A percentile compares a stretch with the other conserved stretches of the same genome.
Conservation (phyloP, 2,113 vertebrate genomes). For the Synchiropus splendidus region DNA sequence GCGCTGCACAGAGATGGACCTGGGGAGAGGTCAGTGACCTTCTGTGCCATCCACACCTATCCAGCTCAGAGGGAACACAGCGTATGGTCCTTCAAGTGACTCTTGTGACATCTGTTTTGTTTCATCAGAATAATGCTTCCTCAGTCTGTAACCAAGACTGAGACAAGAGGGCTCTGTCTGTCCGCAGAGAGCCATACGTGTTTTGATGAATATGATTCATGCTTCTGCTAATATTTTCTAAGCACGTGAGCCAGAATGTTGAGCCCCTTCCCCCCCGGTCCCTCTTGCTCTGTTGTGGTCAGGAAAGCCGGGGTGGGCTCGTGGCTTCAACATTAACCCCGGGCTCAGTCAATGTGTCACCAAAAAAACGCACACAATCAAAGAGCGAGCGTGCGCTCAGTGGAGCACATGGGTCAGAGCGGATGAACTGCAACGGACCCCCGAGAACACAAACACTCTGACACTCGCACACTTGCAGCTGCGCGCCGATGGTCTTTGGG, state of each 20-base stretch:
- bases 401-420: conserved; percentile 9
- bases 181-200: conserved; percentile 41
- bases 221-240: conserved; percentile 65
- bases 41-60: conserved; percentile 12
- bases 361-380: conserved; percentile 17
- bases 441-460: conserved; percentile 5
- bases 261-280: conserved; percentile 1
- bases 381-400: conserved; percentile 11
- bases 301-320: conserved; percentile 26
- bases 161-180: conserved; percentile 32
- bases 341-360: conserved; percentile 37
- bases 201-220: conserved; percentile 62
- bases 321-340: conserved; percentile 42
- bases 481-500: conserved; percentile 14
- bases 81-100: too few relatives aligned
- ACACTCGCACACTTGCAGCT: conserved; percentile 9
- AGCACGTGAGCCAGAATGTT: conserved; percentile 44
- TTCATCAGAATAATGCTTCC: conserved; percentile 47
- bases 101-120: conserved; percentile 52
- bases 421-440: conserved; percentile 10
- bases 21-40: conserved; percentile 82
- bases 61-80: neutral
- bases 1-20: conserved; percentile 94
- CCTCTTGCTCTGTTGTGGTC: conserved; percentile 43
- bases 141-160: conserved; percentile 15